Percentiles rank a stretch among this genome's conserved stretches.
These are phyloP conservation scores for Pantelozetes paolii DNA, from an alignment of 2,888 invertebrate species.

Conservation along the genomic window DNA sequence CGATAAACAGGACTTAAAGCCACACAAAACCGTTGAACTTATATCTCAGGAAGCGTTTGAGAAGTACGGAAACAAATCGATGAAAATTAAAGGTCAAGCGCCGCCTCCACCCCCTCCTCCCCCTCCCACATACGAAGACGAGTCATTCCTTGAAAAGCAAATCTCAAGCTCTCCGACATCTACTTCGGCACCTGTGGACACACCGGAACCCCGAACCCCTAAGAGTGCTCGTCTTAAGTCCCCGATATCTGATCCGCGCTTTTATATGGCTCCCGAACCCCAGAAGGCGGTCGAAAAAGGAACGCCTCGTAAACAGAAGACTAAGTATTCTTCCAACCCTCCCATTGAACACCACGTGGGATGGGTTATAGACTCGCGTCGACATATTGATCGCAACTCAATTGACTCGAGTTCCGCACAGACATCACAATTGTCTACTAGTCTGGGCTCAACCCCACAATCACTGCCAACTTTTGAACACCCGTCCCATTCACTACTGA, in stretches of 20 bases:
- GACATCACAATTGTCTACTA: conserved; percentile 52
- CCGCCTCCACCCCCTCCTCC: conserved; percentile 51
- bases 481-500: conserved; percentile 87
- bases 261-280: conserved; percentile 80
- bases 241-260: conserved; percentile 64
- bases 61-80: conserved; percentile 59
- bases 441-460: conserved; percentile 74
- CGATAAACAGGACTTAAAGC: conserved; percentile 12
- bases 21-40: conserved; percentile 70
- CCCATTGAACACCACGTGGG: conserved; percentile 68
- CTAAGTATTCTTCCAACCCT: conserved; percentile 81
- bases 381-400: conserved; percentile 58
- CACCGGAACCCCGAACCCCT: conserved; percentile 37
- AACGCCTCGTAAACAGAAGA: conserved; percentile 77
- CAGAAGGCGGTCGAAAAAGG: conserved; percentile 51
- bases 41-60: conserved; percentile 84
- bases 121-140: conserved; percentile 40
- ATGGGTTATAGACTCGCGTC: conserved; percentile 83
- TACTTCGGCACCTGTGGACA: conserved; percentile 49
- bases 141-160: conserved; percentile 36
- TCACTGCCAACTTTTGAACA: conserved; percentile 88
- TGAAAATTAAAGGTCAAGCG: conserved; percentile 47
- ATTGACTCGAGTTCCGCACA: not conserved
- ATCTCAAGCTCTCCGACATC: conserved; percentile 28
- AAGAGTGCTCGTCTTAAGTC: conserved; percentile 49